phyloP scores from a whole-genome alignment of 2,888 invertebrate species.

The Zelleria hepariella region DNA sequence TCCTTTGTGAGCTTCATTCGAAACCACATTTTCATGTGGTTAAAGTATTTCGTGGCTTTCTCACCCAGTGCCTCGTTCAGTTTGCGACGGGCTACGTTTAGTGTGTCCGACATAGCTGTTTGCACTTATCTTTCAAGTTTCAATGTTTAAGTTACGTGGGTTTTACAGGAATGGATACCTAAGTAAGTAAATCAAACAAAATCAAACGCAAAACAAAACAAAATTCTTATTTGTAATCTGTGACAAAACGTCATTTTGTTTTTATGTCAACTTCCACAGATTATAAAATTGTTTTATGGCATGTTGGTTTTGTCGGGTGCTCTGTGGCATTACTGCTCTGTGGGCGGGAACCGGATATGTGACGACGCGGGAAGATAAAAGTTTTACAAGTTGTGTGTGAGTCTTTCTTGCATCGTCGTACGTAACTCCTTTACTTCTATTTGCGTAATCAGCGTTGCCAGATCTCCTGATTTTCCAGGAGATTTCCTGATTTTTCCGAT shows the following conservation, averaged over 20 bases:
- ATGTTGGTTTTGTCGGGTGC: too few species aligned
- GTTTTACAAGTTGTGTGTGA: too few species aligned
- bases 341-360: too few species aligned
- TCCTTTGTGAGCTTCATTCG: constrained; percentile 82
- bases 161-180: background rate
- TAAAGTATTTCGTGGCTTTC: constrained; percentile 78
- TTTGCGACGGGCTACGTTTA: constrained; percentile 74
- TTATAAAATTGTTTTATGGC: too few species aligned
- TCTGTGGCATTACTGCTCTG: too few species aligned
- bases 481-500: too few species aligned
- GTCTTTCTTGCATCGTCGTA: too few species aligned
- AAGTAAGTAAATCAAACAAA: background rate
- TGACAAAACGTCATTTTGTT: background rate
- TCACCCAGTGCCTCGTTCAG: constrained; percentile 77
- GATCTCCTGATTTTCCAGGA: too few species aligned
- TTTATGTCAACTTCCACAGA: too few species aligned
- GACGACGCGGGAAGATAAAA: too few species aligned
- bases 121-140: background rate
- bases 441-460: too few species aligned
- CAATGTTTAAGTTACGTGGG: background rate
- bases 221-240: background rate
- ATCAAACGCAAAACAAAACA: background rate
- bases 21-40: constrained; percentile 83
- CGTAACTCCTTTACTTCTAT: too few species aligned
- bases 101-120: constrained; percentile 42